Conservation (phyloP, 2,113 vertebrate genomes). For the Pandion haliaetus region DNA sequence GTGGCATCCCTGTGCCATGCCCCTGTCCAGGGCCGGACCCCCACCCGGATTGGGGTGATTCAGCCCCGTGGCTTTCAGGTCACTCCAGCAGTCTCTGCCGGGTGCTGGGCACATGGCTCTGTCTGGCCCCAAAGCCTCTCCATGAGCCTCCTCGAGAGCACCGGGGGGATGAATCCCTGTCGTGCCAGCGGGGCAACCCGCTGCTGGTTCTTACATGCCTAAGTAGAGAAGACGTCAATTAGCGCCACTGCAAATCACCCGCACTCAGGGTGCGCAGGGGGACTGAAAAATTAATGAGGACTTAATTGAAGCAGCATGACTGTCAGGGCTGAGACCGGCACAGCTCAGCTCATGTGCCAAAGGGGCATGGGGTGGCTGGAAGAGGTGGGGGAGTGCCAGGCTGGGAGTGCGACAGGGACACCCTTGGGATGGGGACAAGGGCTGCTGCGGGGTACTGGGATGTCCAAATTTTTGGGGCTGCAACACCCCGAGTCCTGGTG, state of each 20-base stretch:
- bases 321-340: not conserved
- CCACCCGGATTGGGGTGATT: not conserved
- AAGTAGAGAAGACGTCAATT: not conserved
- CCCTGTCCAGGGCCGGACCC: too few relatives aligned
- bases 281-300: constrained; percentile 27
- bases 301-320: not conserved
- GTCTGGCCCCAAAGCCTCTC: not conserved
- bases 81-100: not conserved
- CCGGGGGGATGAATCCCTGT: rapidly evolving
- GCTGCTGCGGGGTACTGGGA: rapidly evolving
- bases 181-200: rapidly evolving
- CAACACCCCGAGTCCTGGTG: rapidly evolving
- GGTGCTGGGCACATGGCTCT: rapidly evolving
- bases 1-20: rapidly evolving
- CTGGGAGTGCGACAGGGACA: not conserved
- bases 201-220: not conserved
- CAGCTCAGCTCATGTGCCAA: not conserved
- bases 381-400: not conserved
- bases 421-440: not conserved
- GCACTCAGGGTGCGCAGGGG: not conserved
- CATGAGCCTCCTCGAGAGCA: not conserved
- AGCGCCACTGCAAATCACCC: not conserved
- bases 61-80: not conserved
- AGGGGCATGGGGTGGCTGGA: rapidly evolving
- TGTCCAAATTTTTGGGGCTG: not conserved